phyloP scores from a whole-genome alignment of 2,113 vertebrate genomes.

The Mugil cephalus region DNA sequence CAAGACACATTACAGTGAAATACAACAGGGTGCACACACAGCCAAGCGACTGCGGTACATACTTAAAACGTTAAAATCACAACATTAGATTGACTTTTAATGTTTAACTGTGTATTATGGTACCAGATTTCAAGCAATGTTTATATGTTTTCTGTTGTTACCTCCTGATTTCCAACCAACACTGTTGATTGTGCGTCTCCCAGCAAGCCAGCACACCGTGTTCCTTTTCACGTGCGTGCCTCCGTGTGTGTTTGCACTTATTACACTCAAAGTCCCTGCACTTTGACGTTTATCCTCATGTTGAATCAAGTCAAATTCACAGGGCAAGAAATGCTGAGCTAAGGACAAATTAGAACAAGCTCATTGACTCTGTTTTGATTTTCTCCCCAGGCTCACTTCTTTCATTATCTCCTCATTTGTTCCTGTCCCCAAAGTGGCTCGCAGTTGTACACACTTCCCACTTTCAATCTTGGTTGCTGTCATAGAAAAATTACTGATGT shows the following conservation, averaged over 20 bases:
- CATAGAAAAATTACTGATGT: slow-evolving; percentile 40
- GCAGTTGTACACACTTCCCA: slow-evolving; percentile 23
- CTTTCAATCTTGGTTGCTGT: slow-evolving; percentile 66
- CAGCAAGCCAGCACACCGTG: background rate
- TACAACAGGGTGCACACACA: slow-evolving; percentile 45
- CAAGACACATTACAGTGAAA: slow-evolving; percentile 65
- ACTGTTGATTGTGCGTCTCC: background rate
- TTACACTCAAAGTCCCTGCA: slow-evolving; percentile 43
- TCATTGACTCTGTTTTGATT: slow-evolving; percentile 72
- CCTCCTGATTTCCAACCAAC: slow-evolving; percentile 17
- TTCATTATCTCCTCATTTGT: slow-evolving; percentile 79
- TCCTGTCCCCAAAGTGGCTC: slow-evolving; percentile 62
- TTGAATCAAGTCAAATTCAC: slow-evolving; percentile 66
- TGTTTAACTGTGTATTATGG: background rate
- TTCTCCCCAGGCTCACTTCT: slow-evolving; percentile 72
- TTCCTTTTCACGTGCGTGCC: slow-evolving; percentile 5
- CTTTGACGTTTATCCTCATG: slow-evolving; percentile 71
- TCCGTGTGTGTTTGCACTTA: slow-evolving; percentile 37
- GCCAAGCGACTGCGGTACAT: background rate
- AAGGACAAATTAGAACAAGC: slow-evolving; percentile 70
- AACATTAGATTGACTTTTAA: background rate
- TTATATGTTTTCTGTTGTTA: background rate
- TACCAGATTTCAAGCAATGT: background rate
- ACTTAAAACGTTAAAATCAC: background rate
- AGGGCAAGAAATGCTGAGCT: slow-evolving; percentile 71